Evolutionary conservation across 2,113 vertebrate species (phyloP).

Genomic region (Xenopus tropicalis): DNA sequence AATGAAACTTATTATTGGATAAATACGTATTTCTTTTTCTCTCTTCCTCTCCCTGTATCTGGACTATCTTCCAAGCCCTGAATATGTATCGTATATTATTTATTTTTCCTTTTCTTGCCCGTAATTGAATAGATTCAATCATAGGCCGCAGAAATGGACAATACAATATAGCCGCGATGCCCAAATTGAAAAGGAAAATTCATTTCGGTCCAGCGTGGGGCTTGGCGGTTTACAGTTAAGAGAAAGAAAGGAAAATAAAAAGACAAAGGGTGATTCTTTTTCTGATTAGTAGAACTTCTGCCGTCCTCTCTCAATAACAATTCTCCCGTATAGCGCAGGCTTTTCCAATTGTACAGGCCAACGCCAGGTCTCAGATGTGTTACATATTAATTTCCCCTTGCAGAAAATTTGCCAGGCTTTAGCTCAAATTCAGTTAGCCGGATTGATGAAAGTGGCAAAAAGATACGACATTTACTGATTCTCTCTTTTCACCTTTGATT

Average conservation of each 20-base stretch:
- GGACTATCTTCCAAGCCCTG: conserved; percentile 76
- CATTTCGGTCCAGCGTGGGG: conserved; percentile 57
- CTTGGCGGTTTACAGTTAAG: conserved; percentile 53
- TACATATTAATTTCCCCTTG: conserved; percentile 95
- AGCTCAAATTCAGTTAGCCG: conserved; percentile 94
- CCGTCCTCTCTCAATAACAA: conserved; percentile 81
- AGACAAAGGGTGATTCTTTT: conserved; percentile 78
- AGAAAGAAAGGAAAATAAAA: conserved; percentile 67
- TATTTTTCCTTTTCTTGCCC: conserved; percentile 50
- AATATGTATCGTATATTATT: conserved; percentile 96
- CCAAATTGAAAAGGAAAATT: conserved; percentile 79
- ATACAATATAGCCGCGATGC: conserved; percentile 81
- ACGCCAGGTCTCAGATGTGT: conserved; percentile 84
- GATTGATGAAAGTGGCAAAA: conserved; percentile 99
- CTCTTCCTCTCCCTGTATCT: conserved; percentile 59
- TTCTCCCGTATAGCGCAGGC: conserved; percentile 71
- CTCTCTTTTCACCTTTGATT: conserved; percentile 99
- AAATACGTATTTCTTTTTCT: conserved; percentile 94
- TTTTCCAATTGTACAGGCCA: conserved; percentile 77
- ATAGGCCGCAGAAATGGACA: conserved; percentile 82
- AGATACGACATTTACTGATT: conserved; percentile 97
- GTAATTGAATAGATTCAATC: conserved; percentile 98
- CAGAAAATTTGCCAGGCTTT: conserved; percentile 83
- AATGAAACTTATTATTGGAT: conserved; percentile 99
- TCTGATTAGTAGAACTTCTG: conserved; percentile 81